Evolutionary conservation across 2,888 invertebrate genomes (phyloP), one percentile per base, ranked within the genome.

Genomic region (Synanthedon andrenaeformis): DNA sequence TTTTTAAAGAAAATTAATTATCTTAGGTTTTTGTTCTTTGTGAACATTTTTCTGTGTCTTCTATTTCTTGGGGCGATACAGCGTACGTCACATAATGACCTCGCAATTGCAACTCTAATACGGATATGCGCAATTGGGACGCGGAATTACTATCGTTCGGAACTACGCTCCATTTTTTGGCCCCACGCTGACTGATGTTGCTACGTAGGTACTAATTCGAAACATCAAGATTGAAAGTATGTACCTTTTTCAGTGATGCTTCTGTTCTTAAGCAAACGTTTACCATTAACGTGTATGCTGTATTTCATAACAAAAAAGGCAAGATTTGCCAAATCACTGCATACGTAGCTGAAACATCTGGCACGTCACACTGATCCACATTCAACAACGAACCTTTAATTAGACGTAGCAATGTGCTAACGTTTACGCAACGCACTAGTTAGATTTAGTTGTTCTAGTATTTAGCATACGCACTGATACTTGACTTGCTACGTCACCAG

Each of bases 81-180:
- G 5, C 23, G 23, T 23, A 23, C 5, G 23, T 23, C 23, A 23
- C 52, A 35, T 48, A 42, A 42, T 42, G 5, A n/a, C 42, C 13
- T 10, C 42, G 13, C 42, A 42, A 42, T 42, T 42, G 42, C 55
- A 58, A 57, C 56, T 60, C 70, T 75, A 76, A 76, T 74, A 67
- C 79, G 82, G 81, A 80, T 73, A 73, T 63, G 62, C 65, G 66
- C 67, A 79, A 80, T 80, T 78, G 72, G 81, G 72, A 63, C 76
- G 70, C 66, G 69, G 66, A 69, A 72, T 75, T 72, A 72, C 70
- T 60, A 57, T 55, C 52, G 49, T 66, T 72, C 72, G 73, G 72
- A 74, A 76, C 77, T 67, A 70, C 67, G 73, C 60, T 69, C 75
- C 67, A 69, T 61, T 70, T 73, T 62, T 58, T 58, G 54, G 55